Evolutionary conservation across 1,140 invertebrate genomes (phyloP), one percentile per base, ranked within the genome.

Genomic region (Hestina assimilis): DNA sequence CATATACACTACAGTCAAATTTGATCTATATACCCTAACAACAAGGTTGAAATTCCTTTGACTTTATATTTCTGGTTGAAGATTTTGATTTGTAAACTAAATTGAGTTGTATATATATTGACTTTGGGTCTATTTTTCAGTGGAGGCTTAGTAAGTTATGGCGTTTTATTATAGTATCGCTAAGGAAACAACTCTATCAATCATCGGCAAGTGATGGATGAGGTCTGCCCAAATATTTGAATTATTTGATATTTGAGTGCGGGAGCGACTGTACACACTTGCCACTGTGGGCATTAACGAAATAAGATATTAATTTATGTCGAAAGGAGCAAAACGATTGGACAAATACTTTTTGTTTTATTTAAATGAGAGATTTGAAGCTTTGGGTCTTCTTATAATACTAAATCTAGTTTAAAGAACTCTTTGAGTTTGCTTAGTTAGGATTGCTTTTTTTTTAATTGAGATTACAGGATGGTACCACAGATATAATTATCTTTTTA

Each of bases 121-220:
- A 4, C 4, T 8, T 64, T 46, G 38, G 35, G 33, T 54, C 47
- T 2, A 24, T 11, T 35, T 59, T 62, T 5, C 11, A 14, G 8
- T 33, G 20, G 3, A 1, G 11, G 1, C 6, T 0, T 15, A 11
- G 8, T 15, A 6, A 42, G 41, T 43, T 62, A 24, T 8, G 51
- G n/a, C 35, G 19, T 55, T 51, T 14, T 35, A 14, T 45, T 38
- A 42, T 35, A 19, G 38, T 21, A 47, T 47, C 15, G 40, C 26
- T 56, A 35, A 58, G 63, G 63, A 63, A 78, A 77, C 79, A 72
- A 70, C 66, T 72, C 73, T 67, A 86, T 86, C 78, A 65, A 83
- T 86, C 83, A 86, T 85, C 78, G 66, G 78, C 76, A 77, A 78
- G 74, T 86, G 83, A 86, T 86, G 69, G 83, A 86, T 84, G 80